A percentile compares a stretch with the other conserved stretches of the same genome.
Conservation (phyloP, 2,888 invertebrate species). For the Nematopogon swammerdamellus region DNA sequence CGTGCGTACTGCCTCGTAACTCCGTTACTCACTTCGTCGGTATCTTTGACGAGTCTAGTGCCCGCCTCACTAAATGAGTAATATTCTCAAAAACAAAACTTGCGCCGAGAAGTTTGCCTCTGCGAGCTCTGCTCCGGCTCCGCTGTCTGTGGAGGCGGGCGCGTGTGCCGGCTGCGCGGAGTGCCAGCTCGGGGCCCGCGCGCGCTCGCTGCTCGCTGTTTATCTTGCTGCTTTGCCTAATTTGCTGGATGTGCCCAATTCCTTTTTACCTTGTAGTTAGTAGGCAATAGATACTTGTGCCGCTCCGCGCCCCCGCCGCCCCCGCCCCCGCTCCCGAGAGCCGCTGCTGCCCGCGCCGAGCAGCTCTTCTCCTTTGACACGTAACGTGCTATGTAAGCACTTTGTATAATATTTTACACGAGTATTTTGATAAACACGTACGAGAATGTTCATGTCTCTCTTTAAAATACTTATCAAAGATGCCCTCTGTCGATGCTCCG, state of each 20-base stretch:
- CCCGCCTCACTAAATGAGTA: slow-evolving; percentile 22
- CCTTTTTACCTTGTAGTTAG: slow-evolving; percentile 20
- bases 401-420: slow-evolving; percentile 57
- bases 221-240: slow-evolving; percentile 34
- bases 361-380: slow-evolving; percentile 54
- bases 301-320: slow-evolving; percentile 50
- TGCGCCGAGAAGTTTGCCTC: too few relatives aligned
- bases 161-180: slow-evolving; percentile 16
- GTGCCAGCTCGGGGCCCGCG: not conserved
- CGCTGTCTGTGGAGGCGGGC: slow-evolving; percentile 46
- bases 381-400: slow-evolving; percentile 21
- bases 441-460: slow-evolving; percentile 25
- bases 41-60: slow-evolving; percentile 6
- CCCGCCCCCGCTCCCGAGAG: slow-evolving; percentile 58
- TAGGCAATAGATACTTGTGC: too few relatives aligned
- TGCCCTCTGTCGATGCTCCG: not conserved
- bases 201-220: not conserved
- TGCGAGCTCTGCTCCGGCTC: too few relatives aligned
- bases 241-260: slow-evolving; percentile 52
- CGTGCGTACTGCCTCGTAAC: slow-evolving; percentile 16
- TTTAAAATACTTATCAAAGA: not conserved
- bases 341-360: slow-evolving; percentile 57
- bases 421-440: slow-evolving; percentile 59
- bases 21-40: not conserved
- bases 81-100: slow-evolving; percentile 31